Evolutionary conservation across 2,797 vertebrate species (phyloP), one percentile per base, ranked within the genome.

Genomic region (Sebastes paucispinis): DNA sequence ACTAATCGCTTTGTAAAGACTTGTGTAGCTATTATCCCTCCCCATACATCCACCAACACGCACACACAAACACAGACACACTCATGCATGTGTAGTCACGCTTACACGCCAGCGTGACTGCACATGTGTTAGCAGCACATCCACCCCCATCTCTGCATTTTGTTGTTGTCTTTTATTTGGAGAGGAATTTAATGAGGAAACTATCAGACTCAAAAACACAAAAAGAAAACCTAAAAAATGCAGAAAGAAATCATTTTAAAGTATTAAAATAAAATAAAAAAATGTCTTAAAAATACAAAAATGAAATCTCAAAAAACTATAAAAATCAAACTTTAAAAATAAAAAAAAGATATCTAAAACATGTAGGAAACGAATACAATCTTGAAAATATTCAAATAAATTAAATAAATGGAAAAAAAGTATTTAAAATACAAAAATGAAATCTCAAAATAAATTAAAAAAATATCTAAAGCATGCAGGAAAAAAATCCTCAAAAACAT

Each of bases 1-100:
- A 80, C 77, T 87, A 86, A 91, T 92, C 57, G 75, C 83, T 89
- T 91, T 86, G 84, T 82, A 90, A 87, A 91, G 83, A 80, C 76
- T 75, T 58, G 73, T 82, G 74, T 66, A 66, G 86, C 80, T 76
- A 59, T 84, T 86, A 82, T 85, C 72, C 79, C 50, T 57, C 50
- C 13, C 25, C 36, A 18, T 50, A 67, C 63, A 58, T 50, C 47
- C 14, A 62, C 43, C 25, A 57, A 62, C 67, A 66, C 9, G 27
- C 60, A 67, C 13, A 65, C 73, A 50, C 36, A 22, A 71, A 81
- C 67, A 59, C 59, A 18, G 18, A 73, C 60, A 47, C 65, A 58
- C 63, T 64, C 14, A 58, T 18, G 25, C 57, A 77, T 25, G 43
- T 34, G 68, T 7, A 8, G 68, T 72, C 75, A 77, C 4, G 31